Conservation (phyloP, 2,888 invertebrate species). For the Gortyna flavago region DNA sequence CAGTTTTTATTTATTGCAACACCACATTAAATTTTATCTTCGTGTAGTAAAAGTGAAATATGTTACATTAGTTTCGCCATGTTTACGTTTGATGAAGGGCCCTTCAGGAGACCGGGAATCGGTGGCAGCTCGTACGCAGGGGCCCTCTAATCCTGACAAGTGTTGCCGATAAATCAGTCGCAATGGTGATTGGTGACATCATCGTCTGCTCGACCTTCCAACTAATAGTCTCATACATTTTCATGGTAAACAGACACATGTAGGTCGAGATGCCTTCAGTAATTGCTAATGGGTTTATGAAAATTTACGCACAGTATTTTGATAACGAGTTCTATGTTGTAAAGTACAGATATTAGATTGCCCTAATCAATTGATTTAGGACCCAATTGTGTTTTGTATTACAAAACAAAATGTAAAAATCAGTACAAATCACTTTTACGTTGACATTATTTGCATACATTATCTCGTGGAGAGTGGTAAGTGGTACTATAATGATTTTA, state of each 20-base stretch:
- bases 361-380: constrained; percentile 60
- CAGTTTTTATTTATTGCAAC: constrained; percentile 56
- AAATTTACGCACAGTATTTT: constrained; percentile 65
- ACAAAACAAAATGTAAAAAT: constrained; percentile 26
- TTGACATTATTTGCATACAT: constrained; percentile 50
- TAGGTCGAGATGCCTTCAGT: constrained; percentile 79
- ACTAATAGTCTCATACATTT: constrained; percentile 83
- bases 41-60: constrained; percentile 68
- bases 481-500: constrained; percentile 18
- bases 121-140: constrained; percentile 37
- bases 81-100: constrained; percentile 67
- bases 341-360: constrained; percentile 57
- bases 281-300: constrained; percentile 79
- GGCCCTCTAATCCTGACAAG: constrained; percentile 81
- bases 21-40: constrained; percentile 68
- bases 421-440: constrained; percentile 47
- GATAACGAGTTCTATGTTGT: constrained; percentile 45
- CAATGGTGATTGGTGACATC: constrained; percentile 86
- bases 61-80: constrained; percentile 61
- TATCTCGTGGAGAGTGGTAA: constrained; percentile 20
- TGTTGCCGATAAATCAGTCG: constrained; percentile 84
- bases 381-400: constrained; percentile 35
- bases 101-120: constrained; percentile 10
- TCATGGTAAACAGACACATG: constrained; percentile 77
- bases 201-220: constrained; percentile 83